These are phyloP conservation scores for Drosophila parabipectinata DNA, from an alignment of 1,140 invertebrate genomes.

Conservation along the genomic window DNA sequence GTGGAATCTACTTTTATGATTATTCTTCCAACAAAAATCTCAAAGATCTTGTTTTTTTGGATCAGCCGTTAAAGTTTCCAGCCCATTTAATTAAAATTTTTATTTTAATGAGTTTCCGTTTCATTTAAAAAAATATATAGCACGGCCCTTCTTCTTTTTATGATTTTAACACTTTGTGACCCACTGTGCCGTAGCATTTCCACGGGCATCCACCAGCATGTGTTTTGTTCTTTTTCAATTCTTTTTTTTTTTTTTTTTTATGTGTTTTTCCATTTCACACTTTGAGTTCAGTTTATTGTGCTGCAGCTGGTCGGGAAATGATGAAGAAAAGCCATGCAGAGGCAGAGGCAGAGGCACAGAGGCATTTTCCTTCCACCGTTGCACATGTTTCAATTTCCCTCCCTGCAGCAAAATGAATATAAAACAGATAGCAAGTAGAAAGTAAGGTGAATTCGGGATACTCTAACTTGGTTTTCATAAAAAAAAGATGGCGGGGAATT, in stretches of 20 bases:
- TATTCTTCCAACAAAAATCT: conserved; percentile 10
- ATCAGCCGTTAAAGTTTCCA: too few species aligned
- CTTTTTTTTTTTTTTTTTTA: conserved; percentile 12
- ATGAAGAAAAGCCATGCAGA: background rate
- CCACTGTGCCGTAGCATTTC: conserved; percentile 33
- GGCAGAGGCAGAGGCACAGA: conserved; percentile 16
- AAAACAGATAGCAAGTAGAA: background rate
- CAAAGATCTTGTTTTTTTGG: too few species aligned
- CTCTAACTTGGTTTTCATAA: background rate
- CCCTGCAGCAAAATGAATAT: conserved; percentile 8
- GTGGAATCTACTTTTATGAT: conserved; percentile 31
- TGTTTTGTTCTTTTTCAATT: conserved; percentile 36
- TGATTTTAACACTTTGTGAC: conserved; percentile 23
- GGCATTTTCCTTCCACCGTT: conserved; percentile 24
- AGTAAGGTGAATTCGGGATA: background rate
- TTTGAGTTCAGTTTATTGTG: conserved; percentile 32
- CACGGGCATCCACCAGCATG: conserved; percentile 24
- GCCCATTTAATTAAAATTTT: background rate
- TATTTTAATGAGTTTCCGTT: conserved; percentile 28
- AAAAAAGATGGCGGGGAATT: too few species aligned
- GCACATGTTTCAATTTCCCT: conserved; percentile 47
- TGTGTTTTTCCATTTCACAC: conserved; percentile 52
- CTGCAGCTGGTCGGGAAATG: conserved; percentile 29
- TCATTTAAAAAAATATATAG: conserved; percentile 18
- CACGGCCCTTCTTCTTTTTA: background rate